Percentiles rank a stretch among this genome's conserved stretches.
Evolutionary conservation across 2,797 vertebrate species (phyloP).

Genomic region (Pithecia hirsuta): DNA sequence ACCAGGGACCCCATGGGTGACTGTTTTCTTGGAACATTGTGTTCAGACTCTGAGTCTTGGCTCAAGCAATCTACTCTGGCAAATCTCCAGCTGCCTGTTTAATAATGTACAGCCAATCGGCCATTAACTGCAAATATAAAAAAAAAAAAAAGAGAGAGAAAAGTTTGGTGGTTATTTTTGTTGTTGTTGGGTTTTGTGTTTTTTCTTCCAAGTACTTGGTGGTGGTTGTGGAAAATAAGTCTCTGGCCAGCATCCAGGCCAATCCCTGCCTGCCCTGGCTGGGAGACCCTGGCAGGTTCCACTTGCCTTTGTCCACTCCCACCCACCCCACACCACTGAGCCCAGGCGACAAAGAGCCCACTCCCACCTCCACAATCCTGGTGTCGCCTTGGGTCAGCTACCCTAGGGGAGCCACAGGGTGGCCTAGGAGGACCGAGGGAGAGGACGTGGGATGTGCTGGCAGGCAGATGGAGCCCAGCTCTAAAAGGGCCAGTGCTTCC

Average conservation of each 20-base stretch:
- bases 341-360: not conserved
- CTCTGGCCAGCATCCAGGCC: not conserved
- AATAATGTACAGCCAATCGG: constrained; percentile 81
- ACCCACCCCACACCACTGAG: not conserved
- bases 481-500: not conserved
- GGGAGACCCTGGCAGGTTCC: not conserved
- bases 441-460: not conserved
- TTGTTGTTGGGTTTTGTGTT: constrained; percentile 9
- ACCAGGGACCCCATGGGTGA: constrained; percentile 41
- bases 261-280: not conserved
- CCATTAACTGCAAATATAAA: constrained; percentile 78
- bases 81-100: constrained; percentile 79
- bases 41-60: constrained; percentile 78
- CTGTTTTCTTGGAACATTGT: constrained; percentile 69
- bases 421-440: not conserved
- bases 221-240: constrained; percentile 67
- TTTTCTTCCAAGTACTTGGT: constrained; percentile 45
- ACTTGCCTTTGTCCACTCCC: not conserved
- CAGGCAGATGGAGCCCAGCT: not conserved
- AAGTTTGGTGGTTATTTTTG: constrained; percentile 59
- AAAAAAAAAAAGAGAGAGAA: not conserved
- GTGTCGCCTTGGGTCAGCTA: not conserved
- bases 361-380: constrained; percentile 24
- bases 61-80: constrained; percentile 69
- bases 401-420: not conserved